These are phyloP conservation scores for Sericinus montela DNA, from an alignment of 2,888 invertebrate species.

Conservation along the genomic window DNA sequence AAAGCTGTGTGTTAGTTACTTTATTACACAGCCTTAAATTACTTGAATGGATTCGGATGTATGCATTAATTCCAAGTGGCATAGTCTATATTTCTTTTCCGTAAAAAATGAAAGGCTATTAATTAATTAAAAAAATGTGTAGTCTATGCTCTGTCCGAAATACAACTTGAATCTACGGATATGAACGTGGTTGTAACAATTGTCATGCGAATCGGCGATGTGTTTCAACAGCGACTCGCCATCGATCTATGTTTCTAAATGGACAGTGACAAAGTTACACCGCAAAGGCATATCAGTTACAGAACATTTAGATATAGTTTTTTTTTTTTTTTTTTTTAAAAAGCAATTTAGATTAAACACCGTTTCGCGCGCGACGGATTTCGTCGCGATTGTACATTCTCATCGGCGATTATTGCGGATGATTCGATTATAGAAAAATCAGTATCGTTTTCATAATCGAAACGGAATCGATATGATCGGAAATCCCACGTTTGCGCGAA, in stretches of 20 bases:
- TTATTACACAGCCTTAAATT: too few species aligned
- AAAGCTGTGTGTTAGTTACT: too few species aligned
- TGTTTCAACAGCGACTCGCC: slow-evolving; percentile 17
- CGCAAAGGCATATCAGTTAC: slow-evolving; percentile 61
- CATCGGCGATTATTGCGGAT: not conserved
- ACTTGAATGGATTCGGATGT: too few species aligned
- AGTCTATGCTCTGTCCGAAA: too few species aligned
- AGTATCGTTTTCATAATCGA: not conserved
- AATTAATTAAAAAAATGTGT: too few species aligned
- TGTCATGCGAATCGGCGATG: slow-evolving; percentile 1
- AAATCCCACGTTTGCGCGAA: slow-evolving; percentile 10
- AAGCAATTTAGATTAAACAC: slow-evolving; percentile 32
- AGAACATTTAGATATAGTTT: slow-evolving; percentile 48
- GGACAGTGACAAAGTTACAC: slow-evolving; percentile 37
- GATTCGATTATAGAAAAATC: too few species aligned
- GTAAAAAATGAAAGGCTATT: too few species aligned
- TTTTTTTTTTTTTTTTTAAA: slow-evolving; percentile 34
- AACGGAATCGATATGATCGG: not conserved
- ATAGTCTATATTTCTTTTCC: too few species aligned
- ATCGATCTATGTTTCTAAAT: not conserved
- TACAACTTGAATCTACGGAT: too few species aligned
- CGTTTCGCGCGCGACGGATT: slow-evolving; percentile 26
- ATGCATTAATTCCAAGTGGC: too few species aligned
- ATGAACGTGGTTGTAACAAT: not conserved
- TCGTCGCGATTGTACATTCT: slow-evolving; percentile 18